Evolutionary conservation across 2,888 invertebrate genomes (phyloP).

Genomic region (Pachydiplax longipennis): DNA sequence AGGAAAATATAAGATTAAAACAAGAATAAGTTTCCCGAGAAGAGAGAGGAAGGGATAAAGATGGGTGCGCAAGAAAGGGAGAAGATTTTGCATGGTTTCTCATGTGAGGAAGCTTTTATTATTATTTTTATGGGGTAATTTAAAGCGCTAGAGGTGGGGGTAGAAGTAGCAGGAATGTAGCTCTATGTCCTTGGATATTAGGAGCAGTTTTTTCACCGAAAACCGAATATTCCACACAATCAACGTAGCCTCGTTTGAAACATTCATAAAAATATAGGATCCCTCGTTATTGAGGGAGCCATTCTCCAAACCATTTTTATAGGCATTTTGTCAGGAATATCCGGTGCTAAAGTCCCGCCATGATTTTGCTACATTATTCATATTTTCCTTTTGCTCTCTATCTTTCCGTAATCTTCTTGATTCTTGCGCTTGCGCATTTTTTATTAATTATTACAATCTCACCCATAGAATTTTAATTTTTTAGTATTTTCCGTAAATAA

Average conservation of each 20-base stretch:
- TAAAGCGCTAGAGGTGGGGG: not conserved
- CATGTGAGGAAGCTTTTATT: not conserved
- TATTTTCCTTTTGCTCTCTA: not conserved
- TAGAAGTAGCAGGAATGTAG: not conserved
- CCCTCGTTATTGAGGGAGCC: not conserved
- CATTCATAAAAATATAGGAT: not conserved
- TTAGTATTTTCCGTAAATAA: too few relatives aligned
- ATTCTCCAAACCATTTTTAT: not conserved
- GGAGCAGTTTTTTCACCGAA: not conserved
- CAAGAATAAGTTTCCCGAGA: not conserved
- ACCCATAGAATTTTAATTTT: too few relatives aligned
- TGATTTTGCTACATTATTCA: not conserved
- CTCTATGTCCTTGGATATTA: not conserved
- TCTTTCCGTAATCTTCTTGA: not conserved
- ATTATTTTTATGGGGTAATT: not conserved
- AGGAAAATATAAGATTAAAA: not conserved
- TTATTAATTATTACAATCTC: too few relatives aligned
- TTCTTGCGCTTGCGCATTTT: too few relatives aligned
- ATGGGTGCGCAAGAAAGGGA: not conserved
- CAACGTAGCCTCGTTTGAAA: not conserved
- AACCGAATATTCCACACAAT: not conserved
- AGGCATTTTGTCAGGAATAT: not conserved
- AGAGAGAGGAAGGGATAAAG: not conserved
- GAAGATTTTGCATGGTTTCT: not conserved
- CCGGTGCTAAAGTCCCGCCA: not conserved